Base-by-base conservation (phyloP, 2,113 vertebrate genomes). In the Rostratula benghalensis region DNA sequence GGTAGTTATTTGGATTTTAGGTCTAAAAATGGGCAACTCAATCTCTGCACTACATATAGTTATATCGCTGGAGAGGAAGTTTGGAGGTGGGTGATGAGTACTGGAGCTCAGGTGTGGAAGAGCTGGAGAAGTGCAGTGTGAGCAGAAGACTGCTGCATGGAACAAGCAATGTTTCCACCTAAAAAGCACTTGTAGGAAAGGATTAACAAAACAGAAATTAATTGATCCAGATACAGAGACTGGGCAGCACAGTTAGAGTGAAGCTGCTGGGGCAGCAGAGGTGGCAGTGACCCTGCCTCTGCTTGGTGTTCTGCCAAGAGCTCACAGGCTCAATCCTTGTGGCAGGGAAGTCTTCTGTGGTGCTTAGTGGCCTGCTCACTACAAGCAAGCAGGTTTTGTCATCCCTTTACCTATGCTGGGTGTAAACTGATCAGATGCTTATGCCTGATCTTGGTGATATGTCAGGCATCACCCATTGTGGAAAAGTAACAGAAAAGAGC, bases 251-350 rank as follows among this genome's bases (percentile, higher is more conserved):
- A 19, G 16, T 14, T 45, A 30, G 63, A 41, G 35, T 77, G 93
- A 54, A 77, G 60, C 37, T 68, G 35, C 53, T 59, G 78, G 41
- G 28, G 17, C 43, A 59, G 63, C 4, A 1, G 54, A 46, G n/a
- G 39, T 37, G 51, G 14, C 28, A 46, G 50, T 6, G 46, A 27
- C 37, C 46, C 46, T 63, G 13, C 28, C 19, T 50, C 30, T 83
- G 56, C 33, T 19, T 3, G 8, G 7, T 60, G 17, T 51, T 37
- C 37, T 69, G 48, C 75, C 2, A 1, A 76, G 56, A 69, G 68
- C 15, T 31, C 17, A 3, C 2, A 13, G 28, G 9, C 37, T 65
- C 6, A 0, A 31, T 10, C 37, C 0, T 0, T 21, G 22, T 0
- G 0, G 22, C 0, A 0, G 16, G 50, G 50, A 69, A 24, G 50